Evolutionary conservation across 2,113 vertebrate species (phyloP), one percentile per base, ranked within the genome.

Genomic region (Thunnus thynnus): DNA sequence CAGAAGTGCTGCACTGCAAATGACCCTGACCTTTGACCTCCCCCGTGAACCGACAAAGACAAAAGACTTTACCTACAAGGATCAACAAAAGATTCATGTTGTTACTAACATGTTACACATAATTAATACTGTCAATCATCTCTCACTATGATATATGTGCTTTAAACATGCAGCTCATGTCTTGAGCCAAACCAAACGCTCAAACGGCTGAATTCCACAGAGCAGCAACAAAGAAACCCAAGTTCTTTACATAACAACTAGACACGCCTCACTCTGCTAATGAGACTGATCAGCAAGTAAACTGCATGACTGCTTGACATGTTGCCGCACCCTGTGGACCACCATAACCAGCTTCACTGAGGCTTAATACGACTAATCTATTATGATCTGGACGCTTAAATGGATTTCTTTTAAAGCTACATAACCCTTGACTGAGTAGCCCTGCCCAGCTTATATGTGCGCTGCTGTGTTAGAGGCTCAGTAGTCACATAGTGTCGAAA

Each of bases 181-280:
- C 41, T 75, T 73, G 48, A 86, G 84, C 86, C 80, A 83, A 85
- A 78, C 32, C 48, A 90, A 88, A 86, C 83, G 76, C 8, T 75
- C 5, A 4, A 30, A 30, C 10, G 11, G 27, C 58, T 83, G 56
- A 85, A 74, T 60, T 91, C 76, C 86, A 78, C 32, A 2, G 30
- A 55, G 56, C 77, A 18, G 64, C 79, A 77, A 88, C 76, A 83
- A 82, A 86, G 60, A 54, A 77, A 84, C 58, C 87, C 73, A 36
- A 30, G 57, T 80, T 86, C 70, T 86, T 67, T 22, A 36, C 52
- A 18, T 52, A 44, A 72, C 22, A 73, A 30, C 57, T 58, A 72
- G 84, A 58, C 73, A 65, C 64, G 3, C 83, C 72, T 69, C 54
- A 14, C 41, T 68, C 18, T 17, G 4, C 54, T 68, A 63, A 78